Evolutionary conservation across 2,113 vertebrate genomes (phyloP), one percentile per base, ranked within the genome.

Genomic region (Tretioscincus oriximinensis): DNA sequence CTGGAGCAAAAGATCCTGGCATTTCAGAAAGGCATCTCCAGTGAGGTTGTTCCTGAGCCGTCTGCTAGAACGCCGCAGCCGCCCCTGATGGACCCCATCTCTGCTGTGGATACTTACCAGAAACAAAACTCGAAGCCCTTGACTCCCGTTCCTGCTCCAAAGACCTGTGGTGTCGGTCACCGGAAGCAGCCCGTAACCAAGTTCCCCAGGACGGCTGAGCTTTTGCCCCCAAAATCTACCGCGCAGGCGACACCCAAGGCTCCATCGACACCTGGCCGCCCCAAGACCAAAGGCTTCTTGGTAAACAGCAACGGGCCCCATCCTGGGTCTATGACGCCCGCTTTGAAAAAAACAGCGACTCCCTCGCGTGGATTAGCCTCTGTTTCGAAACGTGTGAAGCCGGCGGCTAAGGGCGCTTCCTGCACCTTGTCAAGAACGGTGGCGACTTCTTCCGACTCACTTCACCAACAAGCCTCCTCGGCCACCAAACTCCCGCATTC

Each of bases 1-100:
- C 94, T 99, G 61, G 98, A 99, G 92, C 97, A 99, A 92, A 99
- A 99, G 93, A 98, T 99, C 88, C 91, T 98, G 89, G 96, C 98
- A 0, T 99, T 97, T 80, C 98, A 99, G 87, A 99, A 98, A 92
- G 97, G 97, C 1, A 84, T 95, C 7, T 92, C 95, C 51, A 94
- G 90, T 66, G 93, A 95, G 72, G 88, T 74, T 45, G 75, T 90
- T 78, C 88, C 86, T 4, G 90, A 78, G 58, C 90, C 31, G 0
- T 84, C 75, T 9, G 64, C 79, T 66, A 93, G 87, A 88, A 77
- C 87, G 31, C 93, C 92, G 45, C 95, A 93, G 80, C 88, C 95
- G 64, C 96, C 97, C 54, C 79, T 95, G 60, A 98, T 99, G 98
- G 96, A 98, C 86, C 97, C 98, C 1, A 94, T 98, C 31, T 94